Base-by-base conservation (phyloP, 2,113 vertebrate genomes). In the Cryptoleucopteryx plumbea region DNA sequence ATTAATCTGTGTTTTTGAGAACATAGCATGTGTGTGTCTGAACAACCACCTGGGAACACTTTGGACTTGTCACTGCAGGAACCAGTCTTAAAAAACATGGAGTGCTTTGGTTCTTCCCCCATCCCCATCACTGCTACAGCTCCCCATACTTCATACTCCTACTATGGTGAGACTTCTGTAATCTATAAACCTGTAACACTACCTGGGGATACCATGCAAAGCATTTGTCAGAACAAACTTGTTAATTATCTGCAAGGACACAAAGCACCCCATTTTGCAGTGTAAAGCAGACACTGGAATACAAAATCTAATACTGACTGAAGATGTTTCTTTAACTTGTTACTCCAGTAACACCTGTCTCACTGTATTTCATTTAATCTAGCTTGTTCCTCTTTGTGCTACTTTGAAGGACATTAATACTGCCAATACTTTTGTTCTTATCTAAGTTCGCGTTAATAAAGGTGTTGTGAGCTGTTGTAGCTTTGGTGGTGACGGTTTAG, bases 81-180 rank as follows among this genome's bases (percentile, higher is more conserved):
- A 29, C 34, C 3, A 0, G 12, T 72, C 48, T 42, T 42, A 72
- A 62, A 16, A 79, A n/a, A 53, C 1, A 0, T 0, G 0, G 14
- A 45, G 50, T 19, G 25, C 25, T 74, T 84, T 42, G 14, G 8
- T 67, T 74, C 38, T 40, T 91, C 7, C 18, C 36, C 26, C 14
- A 31, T 58, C 13, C 23, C 38, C 9, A 26, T 53, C 63, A 8
- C 58, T 82, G 59, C 45, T 71, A 25, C 25, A 78, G 48, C 42
- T 88, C 18, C 9, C 31, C 42, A 3, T 43, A 10, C 26, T 43
- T 48, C 16, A 9, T 8, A 6, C 18, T 75, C 8, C 36, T 21
- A 1, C 43, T 20, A 6, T 25, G 42, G 23, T 53, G 53, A 52
- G 26, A 52, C 2, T 16, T 56, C 11, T 40, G 9, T 74, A 31